Conservation (phyloP, 2,113 vertebrate species). For the Pteronura brasiliensis region DNA sequence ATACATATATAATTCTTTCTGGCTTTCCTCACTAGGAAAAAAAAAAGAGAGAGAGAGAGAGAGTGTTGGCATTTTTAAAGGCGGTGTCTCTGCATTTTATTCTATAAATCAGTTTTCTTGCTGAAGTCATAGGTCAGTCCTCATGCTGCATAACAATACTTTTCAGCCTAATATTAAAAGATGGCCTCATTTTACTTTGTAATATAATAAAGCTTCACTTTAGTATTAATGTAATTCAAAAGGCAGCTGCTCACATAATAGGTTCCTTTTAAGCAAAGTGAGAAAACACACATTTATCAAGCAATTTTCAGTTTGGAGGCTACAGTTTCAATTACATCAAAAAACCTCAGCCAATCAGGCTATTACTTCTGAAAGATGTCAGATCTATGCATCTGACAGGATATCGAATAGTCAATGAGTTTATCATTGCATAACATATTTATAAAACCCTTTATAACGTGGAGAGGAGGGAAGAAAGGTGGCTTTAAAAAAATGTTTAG, state of each 20-base stretch:
- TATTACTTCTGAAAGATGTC: constrained; percentile 74
- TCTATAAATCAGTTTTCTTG: constrained; percentile 84
- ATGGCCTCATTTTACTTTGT: constrained; percentile 85
- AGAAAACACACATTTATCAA: constrained; percentile 85
- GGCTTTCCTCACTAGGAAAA: constrained; percentile 73
- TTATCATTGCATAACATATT: constrained; percentile 50
- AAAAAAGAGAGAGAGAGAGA: constrained; percentile 60
- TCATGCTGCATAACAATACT: constrained; percentile 84
- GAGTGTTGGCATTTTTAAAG: constrained; percentile 82
- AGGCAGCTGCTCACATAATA: constrained; percentile 84
- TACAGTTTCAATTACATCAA: constrained; percentile 79
- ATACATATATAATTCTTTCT: constrained; percentile 71
- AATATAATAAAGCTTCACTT: constrained; percentile 80
- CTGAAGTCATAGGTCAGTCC: constrained; percentile 83
- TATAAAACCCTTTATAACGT: constrained; percentile 62
- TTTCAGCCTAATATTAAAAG: constrained; percentile 83
- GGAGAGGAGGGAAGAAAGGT: too few species aligned
- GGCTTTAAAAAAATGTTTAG: constrained; percentile 27
- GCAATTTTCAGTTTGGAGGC: constrained; percentile 80
- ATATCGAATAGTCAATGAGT: constrained; percentile 71
- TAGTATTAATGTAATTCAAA: constrained; percentile 82
- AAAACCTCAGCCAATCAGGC: constrained; percentile 78
- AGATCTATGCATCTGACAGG: constrained; percentile 46
- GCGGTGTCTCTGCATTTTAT: constrained; percentile 77
- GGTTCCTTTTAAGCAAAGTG: constrained; percentile 85